phyloP scores from a whole-genome alignment of 2,113 vertebrate genomes.

The Otolemur garnettii region DNA sequence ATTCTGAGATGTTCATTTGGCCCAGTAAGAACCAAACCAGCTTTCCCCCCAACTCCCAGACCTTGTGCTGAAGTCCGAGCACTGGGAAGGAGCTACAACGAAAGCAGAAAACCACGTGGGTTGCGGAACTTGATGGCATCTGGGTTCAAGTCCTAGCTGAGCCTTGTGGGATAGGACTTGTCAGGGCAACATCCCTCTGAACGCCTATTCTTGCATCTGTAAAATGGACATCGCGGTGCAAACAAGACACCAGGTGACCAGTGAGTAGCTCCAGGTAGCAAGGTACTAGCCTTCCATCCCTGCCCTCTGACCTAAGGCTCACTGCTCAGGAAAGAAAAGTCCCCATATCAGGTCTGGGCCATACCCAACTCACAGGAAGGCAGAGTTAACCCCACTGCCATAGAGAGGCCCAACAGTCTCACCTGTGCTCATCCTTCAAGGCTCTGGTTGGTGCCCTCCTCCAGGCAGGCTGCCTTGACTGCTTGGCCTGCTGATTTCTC shows the following conservation, averaged over 20 bases:
- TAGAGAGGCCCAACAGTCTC: background rate
- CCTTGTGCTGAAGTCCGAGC: background rate
- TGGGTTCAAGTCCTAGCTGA: background rate
- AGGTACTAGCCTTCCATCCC: fast-evolving
- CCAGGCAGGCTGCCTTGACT: constrained; percentile 17
- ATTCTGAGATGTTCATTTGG: background rate
- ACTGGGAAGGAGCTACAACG: background rate
- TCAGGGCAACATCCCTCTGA: background rate
- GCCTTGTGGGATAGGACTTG: background rate
- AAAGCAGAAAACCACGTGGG: background rate
- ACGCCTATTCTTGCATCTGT: background rate
- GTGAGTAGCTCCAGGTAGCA: fast-evolving
- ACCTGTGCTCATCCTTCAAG: background rate
- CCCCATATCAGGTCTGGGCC: background rate
- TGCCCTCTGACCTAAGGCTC: background rate
- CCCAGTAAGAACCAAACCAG: background rate
- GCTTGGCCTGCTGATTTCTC: background rate
- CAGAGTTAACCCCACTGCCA: background rate
- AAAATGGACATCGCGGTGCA: background rate
- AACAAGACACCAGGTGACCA: fast-evolving
- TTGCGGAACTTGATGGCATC: background rate
- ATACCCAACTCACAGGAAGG: background rate
- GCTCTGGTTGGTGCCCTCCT: background rate
- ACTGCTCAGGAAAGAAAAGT: background rate
- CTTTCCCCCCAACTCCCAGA: background rate